Base-by-base conservation (phyloP, 2,888 invertebrate species). In the Calameuta filiformis region DNA sequence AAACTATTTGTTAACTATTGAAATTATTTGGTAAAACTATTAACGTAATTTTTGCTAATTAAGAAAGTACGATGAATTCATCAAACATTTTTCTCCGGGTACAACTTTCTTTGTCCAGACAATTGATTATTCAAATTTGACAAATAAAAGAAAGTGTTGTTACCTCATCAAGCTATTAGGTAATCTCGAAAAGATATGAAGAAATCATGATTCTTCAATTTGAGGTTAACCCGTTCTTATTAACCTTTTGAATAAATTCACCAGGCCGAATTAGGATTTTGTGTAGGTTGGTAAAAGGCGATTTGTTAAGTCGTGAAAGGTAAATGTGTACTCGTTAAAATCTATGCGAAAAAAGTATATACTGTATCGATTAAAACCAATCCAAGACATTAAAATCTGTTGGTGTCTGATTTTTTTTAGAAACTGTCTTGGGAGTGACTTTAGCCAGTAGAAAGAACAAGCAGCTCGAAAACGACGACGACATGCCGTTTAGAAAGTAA, bases 401-500 rank as follows among this genome's bases (percentile, higher is more conserved):
- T 6, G 6, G 23, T 9, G 2, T 56, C 56, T 56, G 23, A 56
- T 23, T 23, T 56, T 15, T 89, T 90, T 34, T 87, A 94, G 94
- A 93, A 86, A 92, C 93, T 11, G 92, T 94, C 31, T 86, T 94
- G 73, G 94, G 94, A 3, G 92, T 94, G 34, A 91, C 92, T 15
- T 86, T 92, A 2, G 89, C 88, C 76, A 89, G 84, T 68, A 89
- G 87, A 68, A 87, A 89, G 69, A 81, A 86, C 11, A 81, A 91
- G 68, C 73, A 76, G n/a, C n/a, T 76, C 11, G 34, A 77, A 3
- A 79, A 82, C 12, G 82, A 91, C 86, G 90, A 92, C 79, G 90
- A 92, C 35, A 93, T 94, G 0, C 94, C 94, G 0, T 94, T 94
- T 79, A 92, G 94, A 85, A 92, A 93, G 94, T 93, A 88, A 92